A percentile compares a stretch with the other conserved stretches of the same genome.
These are phyloP conservation scores for Chlorodrepanis virens DNA, from an alignment of 2,113 vertebrate species.

Conservation along the genomic window DNA sequence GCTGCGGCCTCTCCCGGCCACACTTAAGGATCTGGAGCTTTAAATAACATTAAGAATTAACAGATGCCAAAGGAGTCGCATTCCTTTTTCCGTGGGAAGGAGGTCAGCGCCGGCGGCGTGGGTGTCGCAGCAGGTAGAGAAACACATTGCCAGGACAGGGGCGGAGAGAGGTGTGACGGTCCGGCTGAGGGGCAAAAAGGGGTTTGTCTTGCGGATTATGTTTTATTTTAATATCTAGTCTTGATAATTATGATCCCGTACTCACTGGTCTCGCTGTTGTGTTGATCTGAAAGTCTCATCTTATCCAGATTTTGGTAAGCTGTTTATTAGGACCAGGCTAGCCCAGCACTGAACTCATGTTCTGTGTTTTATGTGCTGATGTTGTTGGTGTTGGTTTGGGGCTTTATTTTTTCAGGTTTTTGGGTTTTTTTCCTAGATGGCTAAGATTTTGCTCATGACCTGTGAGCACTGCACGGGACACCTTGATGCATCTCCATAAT, in stretches of 20 bases:
- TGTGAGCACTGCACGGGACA: accelerated
- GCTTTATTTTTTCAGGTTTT: neutral
- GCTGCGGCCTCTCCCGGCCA: neutral
- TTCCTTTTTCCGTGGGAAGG: neutral
- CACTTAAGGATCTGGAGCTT: neutral
- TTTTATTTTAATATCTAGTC: neutral
- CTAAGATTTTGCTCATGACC: neutral
- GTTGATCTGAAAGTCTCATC: neutral
- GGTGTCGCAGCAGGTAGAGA: neutral
- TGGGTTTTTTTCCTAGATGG: neutral
- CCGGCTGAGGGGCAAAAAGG: neutral
- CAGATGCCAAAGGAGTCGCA: neutral
- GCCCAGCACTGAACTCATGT: neutral
- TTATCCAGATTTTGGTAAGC: neutral
- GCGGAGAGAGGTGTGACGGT: neutral
- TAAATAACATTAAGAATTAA: neutral
- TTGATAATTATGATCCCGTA: accelerated
- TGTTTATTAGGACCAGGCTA: neutral
- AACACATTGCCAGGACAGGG: neutral
- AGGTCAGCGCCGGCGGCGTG: neutral
- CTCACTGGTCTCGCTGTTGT: neutral
- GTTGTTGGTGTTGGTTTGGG: neutral
- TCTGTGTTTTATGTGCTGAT: neutral
- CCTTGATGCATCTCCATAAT: neutral
- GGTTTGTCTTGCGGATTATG: neutral